Conservation (phyloP, 2,888 invertebrate species). For the Drepanosiphum platanoidis region DNA sequence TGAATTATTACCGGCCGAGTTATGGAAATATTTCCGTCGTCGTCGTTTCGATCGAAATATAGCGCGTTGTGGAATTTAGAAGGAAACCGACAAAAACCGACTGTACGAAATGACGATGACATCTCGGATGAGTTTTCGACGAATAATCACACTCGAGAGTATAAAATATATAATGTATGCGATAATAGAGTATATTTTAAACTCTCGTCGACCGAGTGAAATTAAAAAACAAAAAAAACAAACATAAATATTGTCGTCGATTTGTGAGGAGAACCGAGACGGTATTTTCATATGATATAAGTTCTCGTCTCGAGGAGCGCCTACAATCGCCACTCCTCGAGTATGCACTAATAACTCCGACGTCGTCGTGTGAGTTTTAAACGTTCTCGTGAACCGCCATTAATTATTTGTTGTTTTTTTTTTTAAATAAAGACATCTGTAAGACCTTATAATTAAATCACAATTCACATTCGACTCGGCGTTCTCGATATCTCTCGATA, state of each 20-base stretch:
- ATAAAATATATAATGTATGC: too few relatives aligned
- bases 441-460: constrained; percentile 13
- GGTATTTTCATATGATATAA: constrained; percentile 31
- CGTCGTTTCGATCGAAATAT: constrained; percentile 44
- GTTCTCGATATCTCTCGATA: constrained; percentile 8
- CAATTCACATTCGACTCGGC: not conserved
- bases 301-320: constrained; percentile 21
- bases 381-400: constrained; percentile 5
- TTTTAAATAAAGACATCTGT: constrained; percentile 15
- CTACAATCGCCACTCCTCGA: constrained; percentile 47
- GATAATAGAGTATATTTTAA: constrained; percentile 3
- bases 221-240: not conserved
- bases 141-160: too few relatives aligned
- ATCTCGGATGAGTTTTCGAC: too few relatives aligned
- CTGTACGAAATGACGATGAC: too few relatives aligned
- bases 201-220: not conserved
- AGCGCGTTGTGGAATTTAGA: not conserved
- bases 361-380: constrained; percentile 8
- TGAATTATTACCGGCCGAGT: constrained; percentile 52
- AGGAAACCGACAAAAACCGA: not conserved
- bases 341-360: constrained; percentile 39
- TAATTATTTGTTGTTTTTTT: constrained; percentile 17
- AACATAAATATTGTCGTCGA: constrained; percentile 32
- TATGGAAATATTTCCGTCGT: constrained; percentile 40
- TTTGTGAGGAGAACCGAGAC: constrained; percentile 33